These are phyloP conservation scores for Zygogramma bicolorata DNA, from an alignment of 2,888 invertebrate genomes.

Conservation along the genomic window DNA sequence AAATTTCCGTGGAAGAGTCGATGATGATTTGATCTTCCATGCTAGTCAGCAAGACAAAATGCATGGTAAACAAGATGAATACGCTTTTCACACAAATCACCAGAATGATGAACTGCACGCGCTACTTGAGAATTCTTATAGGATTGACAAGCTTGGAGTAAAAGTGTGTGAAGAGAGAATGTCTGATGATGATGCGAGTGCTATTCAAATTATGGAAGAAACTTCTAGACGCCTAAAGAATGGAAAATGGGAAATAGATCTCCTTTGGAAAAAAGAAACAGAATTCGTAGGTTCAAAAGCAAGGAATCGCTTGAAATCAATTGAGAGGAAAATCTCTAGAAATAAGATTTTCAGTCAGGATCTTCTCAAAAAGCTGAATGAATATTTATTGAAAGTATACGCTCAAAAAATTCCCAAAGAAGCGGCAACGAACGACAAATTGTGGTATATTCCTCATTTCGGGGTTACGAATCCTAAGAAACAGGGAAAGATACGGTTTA, in stretches of 20 bases:
- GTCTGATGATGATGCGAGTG: not conserved
- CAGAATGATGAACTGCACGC: not conserved
- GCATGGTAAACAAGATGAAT: not conserved
- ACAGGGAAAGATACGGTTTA: too few species aligned
- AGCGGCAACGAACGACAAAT: not conserved
- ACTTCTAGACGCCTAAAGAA: not conserved
- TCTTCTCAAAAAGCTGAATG: not conserved
- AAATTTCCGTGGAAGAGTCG: not conserved
- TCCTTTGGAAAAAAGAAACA: not conserved
- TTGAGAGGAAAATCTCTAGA: not conserved
- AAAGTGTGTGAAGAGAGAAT: not conserved
- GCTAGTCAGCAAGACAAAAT: not conserved
- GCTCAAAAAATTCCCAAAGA: not conserved
- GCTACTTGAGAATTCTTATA: not conserved
- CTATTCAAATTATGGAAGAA: not conserved
- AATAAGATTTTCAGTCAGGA: not conserved
- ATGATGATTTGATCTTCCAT: not conserved
- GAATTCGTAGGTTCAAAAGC: not conserved
- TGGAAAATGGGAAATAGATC: not conserved
- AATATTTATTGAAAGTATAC: not conserved
- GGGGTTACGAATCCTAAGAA: too few species aligned
- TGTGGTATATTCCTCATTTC: not conserved
- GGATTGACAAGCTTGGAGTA: not conserved
- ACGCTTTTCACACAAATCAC: not conserved
- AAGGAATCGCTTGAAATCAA: not conserved